Evolutionary conservation across 2,888 invertebrate genomes (phyloP), one percentile per base, ranked within the genome.

Genomic region (Pocota personata): DNA sequence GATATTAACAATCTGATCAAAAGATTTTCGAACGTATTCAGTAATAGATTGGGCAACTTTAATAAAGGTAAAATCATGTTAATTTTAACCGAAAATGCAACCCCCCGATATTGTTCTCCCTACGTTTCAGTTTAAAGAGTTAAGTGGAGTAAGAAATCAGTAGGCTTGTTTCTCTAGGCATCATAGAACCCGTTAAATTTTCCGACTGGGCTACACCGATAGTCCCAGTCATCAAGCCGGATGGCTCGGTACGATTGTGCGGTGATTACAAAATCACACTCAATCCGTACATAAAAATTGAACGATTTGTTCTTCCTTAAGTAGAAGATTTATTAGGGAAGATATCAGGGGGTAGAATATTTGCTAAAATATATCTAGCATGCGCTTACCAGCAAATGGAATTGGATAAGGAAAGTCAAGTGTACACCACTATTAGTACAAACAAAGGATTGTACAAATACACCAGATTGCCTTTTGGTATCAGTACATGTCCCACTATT

Each of bases 261-360:
- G 62, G 64, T 0, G 64, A 66, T n/a, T 48, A 66, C 19, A 66
- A 66, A 3, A 48, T 48, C 32, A 69, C 67, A 19, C 37, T 69
- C 10, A 69, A 69, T 14, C 52, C 67, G 3, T 67, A 21, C n/a
- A 67, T 67, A 2, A 67, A 52, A 50, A 66, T 48, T 3, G 66
- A 67, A 37, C 35, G 64, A 67, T 67, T 67, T 52, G 67, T 67
- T 21, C 52, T 67, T 24, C 52, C 52, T 14, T 52, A 52, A 67
- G 52, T 67, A 12, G 50, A 67, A 24, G 67, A 67, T 24, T 21
- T 67, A 21, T 52, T 67, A 67, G 67, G 37, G 19, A 67, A 67
- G 37, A 7, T 67, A n/a, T 50, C 67, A n/a, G 37, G 67, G 7
- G 24, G 67, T 52, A 67, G 12, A 67, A 21, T 62, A 2, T 62